phyloP scores from a whole-genome alignment of 2,113 vertebrate species.

The Rhinogobius similis region DNA sequence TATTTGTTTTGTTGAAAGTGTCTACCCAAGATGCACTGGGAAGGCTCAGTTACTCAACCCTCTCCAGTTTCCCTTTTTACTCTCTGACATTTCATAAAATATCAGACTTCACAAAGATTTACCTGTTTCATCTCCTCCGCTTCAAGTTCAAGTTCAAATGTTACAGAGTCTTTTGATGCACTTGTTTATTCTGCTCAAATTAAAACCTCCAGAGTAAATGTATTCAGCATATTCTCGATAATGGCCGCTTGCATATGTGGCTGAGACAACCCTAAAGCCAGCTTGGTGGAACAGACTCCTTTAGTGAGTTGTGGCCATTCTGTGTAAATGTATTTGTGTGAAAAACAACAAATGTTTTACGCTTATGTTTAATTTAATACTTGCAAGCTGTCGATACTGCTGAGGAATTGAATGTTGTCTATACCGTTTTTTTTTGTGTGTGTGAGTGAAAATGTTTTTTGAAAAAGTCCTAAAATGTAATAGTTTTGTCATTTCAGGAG shows the following conservation, averaged over 20 bases:
- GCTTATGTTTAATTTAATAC: background rate
- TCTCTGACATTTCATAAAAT: conserved; percentile 39
- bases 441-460: no score
- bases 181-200: conserved; percentile 14
- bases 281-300: background rate
- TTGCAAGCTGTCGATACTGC: background rate
- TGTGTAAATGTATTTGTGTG: background rate
- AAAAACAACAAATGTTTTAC: background rate
- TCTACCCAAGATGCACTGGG: conserved; percentile 29
- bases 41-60: conserved; percentile 14
- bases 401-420: background rate
- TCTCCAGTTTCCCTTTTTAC: conserved; percentile 9
- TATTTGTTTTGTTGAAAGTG: conserved; percentile 51
- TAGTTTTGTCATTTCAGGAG: no score
- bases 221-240: conserved; percentile 15
- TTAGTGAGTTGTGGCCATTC: background rate
- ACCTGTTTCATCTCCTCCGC: conserved; percentile 12
- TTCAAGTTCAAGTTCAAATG: conserved; percentile 14
- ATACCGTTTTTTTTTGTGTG: no score
- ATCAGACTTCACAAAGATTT: conserved; percentile 5
- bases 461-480: no score
- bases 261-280: background rate
- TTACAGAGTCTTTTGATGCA: conserved; percentile 10
- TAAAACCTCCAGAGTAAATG: conserved; percentile 5
- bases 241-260: background rate